Evolutionary conservation across 1,140 invertebrate genomes (phyloP).

Genomic region (Magallana gigas): DNA sequence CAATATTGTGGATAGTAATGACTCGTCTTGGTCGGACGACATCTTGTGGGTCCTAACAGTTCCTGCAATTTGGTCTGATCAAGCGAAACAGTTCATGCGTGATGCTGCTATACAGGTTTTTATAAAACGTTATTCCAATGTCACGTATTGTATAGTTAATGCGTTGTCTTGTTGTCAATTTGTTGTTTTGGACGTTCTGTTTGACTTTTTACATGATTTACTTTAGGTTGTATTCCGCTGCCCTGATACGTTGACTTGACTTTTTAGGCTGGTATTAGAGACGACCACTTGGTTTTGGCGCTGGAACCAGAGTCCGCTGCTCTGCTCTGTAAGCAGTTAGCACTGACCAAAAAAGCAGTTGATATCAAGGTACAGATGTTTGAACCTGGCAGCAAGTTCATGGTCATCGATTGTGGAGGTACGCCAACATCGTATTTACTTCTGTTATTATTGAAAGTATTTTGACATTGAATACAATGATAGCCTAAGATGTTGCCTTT

Average conservation of each 20-base stretch:
- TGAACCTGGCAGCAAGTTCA: not conserved
- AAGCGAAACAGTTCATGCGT: conserved; percentile 16
- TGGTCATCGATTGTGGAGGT: not conserved
- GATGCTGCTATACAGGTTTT: not conserved
- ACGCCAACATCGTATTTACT: not conserved
- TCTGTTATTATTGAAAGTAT: not conserved
- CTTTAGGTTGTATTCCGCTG: no score
- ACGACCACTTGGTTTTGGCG: not conserved
- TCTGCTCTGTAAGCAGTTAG: not conserved
- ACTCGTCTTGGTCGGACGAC: not conserved
- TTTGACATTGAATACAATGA: no score
- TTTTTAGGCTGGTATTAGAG: not conserved
- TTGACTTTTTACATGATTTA: no score
- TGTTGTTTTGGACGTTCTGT: no score
- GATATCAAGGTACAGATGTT: not conserved
- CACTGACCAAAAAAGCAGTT: not conserved
- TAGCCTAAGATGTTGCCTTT: not conserved
- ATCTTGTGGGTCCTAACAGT: conserved; percentile 5
- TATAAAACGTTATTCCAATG: no score
- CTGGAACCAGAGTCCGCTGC: not conserved
- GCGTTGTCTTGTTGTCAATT: no score
- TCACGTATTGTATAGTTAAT: no score
- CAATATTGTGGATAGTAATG: not conserved
- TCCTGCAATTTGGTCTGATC: not conserved
- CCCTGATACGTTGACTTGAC: no score